Evolutionary conservation across 1,140 invertebrate species (phyloP).

Genomic region (Ceratina japonica): DNA sequence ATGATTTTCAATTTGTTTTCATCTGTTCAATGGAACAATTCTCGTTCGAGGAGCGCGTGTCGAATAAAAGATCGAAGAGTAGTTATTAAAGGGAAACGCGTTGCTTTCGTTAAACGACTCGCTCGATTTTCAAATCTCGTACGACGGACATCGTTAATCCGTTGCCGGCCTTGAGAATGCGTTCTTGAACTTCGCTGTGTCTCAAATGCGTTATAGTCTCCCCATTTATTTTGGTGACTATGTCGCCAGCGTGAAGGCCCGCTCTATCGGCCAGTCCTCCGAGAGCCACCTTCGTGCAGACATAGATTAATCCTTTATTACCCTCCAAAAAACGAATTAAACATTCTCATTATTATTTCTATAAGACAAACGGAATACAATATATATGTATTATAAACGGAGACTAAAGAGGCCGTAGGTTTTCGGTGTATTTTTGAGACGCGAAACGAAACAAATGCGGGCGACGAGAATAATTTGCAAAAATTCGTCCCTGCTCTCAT

Average conservation of each 20-base stretch:
- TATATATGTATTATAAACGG: too few relatives aligned
- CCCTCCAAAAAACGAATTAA: too few relatives aligned
- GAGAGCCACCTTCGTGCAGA: slow-evolving; percentile 82
- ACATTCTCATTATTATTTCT: too few relatives aligned
- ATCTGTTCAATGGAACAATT: not conserved
- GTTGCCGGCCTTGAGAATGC: slow-evolving; percentile 84
- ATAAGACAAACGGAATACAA: too few relatives aligned
- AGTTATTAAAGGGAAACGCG: not conserved
- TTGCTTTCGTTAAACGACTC: slow-evolving; percentile 21
- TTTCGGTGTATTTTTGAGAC: not conserved
- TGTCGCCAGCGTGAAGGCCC: slow-evolving; percentile 87
- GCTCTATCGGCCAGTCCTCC: slow-evolving; percentile 87
- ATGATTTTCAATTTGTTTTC: too few relatives aligned
- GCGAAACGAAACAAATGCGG: not conserved
- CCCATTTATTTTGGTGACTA: slow-evolving; percentile 86
- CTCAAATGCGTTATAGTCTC: slow-evolving; percentile 81
- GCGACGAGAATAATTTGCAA: slow-evolving; percentile 2
- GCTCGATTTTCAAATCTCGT: slow-evolving; percentile 50
- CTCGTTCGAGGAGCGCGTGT: not conserved
- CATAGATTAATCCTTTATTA: not conserved
- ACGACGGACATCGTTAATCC: slow-evolving; percentile 84
- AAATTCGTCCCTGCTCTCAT: not conserved
- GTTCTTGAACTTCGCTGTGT: slow-evolving; percentile 86
- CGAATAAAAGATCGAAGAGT: not conserved
- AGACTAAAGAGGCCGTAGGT: too few relatives aligned